A percentile compares a stretch with the other conserved stretches of the same genome.
These are phyloP conservation scores for Cydia fagiglandana DNA, from an alignment of 1,140 invertebrate species.

Conservation along the genomic window DNA sequence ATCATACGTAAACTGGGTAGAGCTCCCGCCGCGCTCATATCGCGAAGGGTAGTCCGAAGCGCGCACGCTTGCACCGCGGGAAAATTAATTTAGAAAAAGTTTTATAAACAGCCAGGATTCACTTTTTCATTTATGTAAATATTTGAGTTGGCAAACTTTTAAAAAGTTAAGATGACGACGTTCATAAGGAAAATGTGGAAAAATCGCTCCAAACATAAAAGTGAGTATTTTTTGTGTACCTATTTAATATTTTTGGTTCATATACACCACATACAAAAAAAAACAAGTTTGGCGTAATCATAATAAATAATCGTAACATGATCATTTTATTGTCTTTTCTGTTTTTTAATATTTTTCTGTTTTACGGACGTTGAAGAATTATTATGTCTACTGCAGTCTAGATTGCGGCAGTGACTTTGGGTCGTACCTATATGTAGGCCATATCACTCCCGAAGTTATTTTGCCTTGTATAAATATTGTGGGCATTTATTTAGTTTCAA, in stretches of 20 bases:
- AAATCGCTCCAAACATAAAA: conserved; percentile 84
- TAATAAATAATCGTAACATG: too few relatives aligned
- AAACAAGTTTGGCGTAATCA: too few relatives aligned
- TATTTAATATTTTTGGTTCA: conserved; percentile 7
- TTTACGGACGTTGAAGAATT: too few relatives aligned
- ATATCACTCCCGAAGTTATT: too few relatives aligned
- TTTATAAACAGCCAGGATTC: neutral
- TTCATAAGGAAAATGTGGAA: conserved; percentile 84
- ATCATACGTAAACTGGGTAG: neutral
- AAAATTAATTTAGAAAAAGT: conserved; percentile 44
- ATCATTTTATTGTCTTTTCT: too few relatives aligned
- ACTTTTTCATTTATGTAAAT: conserved; percentile 30
- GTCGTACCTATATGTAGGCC: too few relatives aligned
- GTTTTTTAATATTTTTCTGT: too few relatives aligned
- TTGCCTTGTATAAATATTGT: too few relatives aligned
- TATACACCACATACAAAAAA: neutral
- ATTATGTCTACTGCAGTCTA: too few relatives aligned
- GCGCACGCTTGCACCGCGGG: conserved; percentile 50
- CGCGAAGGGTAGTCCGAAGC: conserved; percentile 47
- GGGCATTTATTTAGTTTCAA: too few relatives aligned
- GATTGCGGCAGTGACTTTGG: too few relatives aligned
- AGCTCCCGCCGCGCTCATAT: conserved; percentile 35
- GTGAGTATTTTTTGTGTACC: conserved; percentile 75
- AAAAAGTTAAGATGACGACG: conserved; percentile 67
- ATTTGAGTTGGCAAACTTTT: neutral